Evolutionary conservation across 1,140 invertebrate species (phyloP).

Genomic region (Drosophila yakuba): DNA sequence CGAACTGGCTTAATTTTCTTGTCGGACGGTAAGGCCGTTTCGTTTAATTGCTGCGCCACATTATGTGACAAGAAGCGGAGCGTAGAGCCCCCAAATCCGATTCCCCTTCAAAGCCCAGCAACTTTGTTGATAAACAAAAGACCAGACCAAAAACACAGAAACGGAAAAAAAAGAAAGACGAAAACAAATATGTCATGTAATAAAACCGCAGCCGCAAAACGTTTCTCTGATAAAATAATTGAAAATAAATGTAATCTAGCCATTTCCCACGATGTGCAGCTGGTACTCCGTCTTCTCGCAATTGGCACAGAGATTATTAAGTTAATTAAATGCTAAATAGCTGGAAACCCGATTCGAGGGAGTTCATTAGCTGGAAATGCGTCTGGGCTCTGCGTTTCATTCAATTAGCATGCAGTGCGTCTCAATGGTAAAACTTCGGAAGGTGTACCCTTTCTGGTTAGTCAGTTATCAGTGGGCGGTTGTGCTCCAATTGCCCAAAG

Average conservation of each 20-base stretch:
- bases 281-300: conserved; percentile 28
- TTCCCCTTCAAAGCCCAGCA: neutral
- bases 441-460: neutral
- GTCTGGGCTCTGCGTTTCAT: conserved; percentile 34
- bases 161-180: conserved; percentile 1
- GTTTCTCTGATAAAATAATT: conserved; percentile 79
- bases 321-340: conserved; percentile 78
- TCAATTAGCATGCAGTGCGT: conserved; percentile 60
- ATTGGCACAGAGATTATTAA: conserved; percentile 74
- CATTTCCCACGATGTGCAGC: conserved; percentile 68
- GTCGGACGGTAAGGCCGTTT: conserved; percentile 57
- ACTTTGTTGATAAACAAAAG: conserved; percentile 57
- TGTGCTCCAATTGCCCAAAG: conserved; percentile 73
- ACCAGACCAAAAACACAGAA: conserved; percentile 2
- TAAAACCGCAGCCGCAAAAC: conserved; percentile 73
- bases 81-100: conserved; percentile 23
- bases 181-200: conserved; percentile 76
- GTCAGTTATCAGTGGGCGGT: conserved; percentile 39
- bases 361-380: conserved; percentile 56
- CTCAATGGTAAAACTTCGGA: conserved; percentile 1
- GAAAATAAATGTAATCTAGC: conserved; percentile 75
- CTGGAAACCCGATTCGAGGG: conserved; percentile 21
- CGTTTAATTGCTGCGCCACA: conserved; percentile 80
- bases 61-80: conserved; percentile 80
- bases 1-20: conserved; percentile 70